Evolutionary conservation across 2,797 vertebrate genomes (phyloP).

Genomic region (Aldrovandia affinis): DNA sequence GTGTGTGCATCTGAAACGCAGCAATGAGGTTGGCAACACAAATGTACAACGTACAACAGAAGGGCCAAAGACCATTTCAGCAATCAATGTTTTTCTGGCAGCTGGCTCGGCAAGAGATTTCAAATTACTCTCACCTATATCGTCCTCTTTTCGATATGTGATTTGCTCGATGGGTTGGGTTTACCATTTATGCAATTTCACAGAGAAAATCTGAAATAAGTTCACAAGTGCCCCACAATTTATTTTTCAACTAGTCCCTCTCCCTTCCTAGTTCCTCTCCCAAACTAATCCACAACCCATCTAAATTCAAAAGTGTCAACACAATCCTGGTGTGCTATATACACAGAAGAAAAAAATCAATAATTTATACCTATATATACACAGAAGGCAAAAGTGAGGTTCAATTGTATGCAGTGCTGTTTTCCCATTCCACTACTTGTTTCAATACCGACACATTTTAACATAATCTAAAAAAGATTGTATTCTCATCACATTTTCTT

Average conservation of each 20-base stretch:
- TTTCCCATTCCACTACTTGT: slow-evolving; percentile 15
- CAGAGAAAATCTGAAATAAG: not conserved
- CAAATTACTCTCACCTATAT: slow-evolving; percentile 1
- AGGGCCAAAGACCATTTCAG: not conserved
- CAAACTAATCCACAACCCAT: slow-evolving; percentile 28
- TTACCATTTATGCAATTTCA: not conserved
- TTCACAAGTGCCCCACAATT: not conserved
- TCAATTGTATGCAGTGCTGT: slow-evolving; percentile 56
- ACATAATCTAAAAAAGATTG: slow-evolving; percentile 29
- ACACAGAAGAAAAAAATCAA: slow-evolving; percentile 64
- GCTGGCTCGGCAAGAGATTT: not conserved
- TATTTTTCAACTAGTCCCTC: not conserved
- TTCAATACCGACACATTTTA: not conserved
- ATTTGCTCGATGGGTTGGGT: not conserved
- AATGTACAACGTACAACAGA: slow-evolving; percentile 1
- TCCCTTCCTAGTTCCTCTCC: slow-evolving; percentile 30
- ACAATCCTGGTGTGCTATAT: slow-evolving; percentile 56
- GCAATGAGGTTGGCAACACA: not conserved
- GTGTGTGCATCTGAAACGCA: not conserved
- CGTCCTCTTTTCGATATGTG: not conserved
- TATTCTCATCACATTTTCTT: not conserved
- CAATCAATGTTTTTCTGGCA: not conserved
- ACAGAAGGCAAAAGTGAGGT: slow-evolving; percentile 65
- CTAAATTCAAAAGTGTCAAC: slow-evolving; percentile 57
- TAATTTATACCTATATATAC: slow-evolving; percentile 77